phyloP scores from a whole-genome alignment of 2,888 invertebrate genomes.

The Alentia gelatinosa region DNA sequence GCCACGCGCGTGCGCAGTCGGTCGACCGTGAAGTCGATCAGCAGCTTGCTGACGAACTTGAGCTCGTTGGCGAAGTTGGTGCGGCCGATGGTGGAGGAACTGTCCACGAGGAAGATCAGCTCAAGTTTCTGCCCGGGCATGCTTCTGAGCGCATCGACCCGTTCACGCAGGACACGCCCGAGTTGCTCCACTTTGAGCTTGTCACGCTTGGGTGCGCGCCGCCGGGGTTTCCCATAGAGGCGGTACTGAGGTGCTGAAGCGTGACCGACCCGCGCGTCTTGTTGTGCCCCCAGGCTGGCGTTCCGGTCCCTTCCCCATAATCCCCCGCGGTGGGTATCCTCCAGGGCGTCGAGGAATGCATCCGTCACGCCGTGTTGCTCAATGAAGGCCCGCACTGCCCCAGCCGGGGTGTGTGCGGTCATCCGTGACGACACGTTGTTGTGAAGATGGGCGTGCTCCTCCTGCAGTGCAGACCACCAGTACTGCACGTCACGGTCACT shows the following conservation, averaged over 20 bases:
- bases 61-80: slow-evolving; percentile 86
- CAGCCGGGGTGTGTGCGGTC: not conserved
- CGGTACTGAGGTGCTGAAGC: not conserved
- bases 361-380: not conserved
- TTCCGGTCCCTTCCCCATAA: too few relatives aligned
- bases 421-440: not conserved
- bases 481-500: not conserved
- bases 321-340: not conserved
- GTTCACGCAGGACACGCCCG: slow-evolving; percentile 83
- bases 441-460: not conserved
- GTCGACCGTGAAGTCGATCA: slow-evolving; percentile 86
- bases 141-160: slow-evolving; percentile 82
- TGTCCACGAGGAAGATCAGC: slow-evolving; percentile 86
- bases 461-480: not conserved
- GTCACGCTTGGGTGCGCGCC: not conserved
- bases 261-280: not conserved
- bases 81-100: slow-evolving; percentile 86
- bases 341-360: not conserved
- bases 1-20: slow-evolving; percentile 85
- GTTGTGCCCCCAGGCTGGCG: not conserved
- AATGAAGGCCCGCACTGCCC: not conserved
- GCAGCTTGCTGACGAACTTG: slow-evolving; percentile 83
- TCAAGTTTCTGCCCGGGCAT: slow-evolving; percentile 82
- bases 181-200: slow-evolving; percentile 83
- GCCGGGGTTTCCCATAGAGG: not conserved